Conservation (phyloP, 2,113 vertebrate species). For the Odocoileus virginianus region DNA sequence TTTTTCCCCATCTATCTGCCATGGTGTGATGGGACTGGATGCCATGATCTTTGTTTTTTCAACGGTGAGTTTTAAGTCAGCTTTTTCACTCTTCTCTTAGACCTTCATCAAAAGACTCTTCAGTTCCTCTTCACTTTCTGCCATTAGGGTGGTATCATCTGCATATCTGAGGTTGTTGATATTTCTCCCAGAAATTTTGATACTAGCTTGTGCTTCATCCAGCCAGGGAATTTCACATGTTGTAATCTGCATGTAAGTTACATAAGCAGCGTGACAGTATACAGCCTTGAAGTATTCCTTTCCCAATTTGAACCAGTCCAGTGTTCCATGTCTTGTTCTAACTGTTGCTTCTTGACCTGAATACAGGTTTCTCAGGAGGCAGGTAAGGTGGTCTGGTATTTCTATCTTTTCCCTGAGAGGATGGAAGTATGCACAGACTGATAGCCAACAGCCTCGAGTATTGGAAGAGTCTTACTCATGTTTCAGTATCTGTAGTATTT, state of each 20-base stretch:
- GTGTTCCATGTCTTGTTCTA: neutral
- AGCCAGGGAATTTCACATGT: neutral
- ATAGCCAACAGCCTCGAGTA: neutral
- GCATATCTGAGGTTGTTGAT: neutral
- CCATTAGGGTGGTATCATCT: neutral
- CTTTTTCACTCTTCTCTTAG: neutral
- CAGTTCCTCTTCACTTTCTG: neutral
- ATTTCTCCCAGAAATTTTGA: neutral
- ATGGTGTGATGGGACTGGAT: neutral
- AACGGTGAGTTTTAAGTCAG: rapidly evolving
- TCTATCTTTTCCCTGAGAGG: neutral
- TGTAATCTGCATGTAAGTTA: neutral
- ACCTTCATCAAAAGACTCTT: neutral
- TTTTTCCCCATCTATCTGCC: neutral
- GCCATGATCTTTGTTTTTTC: neutral
- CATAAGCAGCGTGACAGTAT: neutral
- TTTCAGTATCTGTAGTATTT: neutral
- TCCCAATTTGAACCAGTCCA: neutral
- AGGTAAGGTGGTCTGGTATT: neutral
- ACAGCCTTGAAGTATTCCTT: neutral
- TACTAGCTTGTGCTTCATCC: neutral
- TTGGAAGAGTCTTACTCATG: neutral
- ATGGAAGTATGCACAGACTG: neutral
- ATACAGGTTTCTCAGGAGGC: neutral
- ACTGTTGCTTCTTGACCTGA: neutral